These are phyloP conservation scores for Trichogramma evanescens DNA, from an alignment of 2,888 invertebrate species.

Conservation along the genomic window DNA sequence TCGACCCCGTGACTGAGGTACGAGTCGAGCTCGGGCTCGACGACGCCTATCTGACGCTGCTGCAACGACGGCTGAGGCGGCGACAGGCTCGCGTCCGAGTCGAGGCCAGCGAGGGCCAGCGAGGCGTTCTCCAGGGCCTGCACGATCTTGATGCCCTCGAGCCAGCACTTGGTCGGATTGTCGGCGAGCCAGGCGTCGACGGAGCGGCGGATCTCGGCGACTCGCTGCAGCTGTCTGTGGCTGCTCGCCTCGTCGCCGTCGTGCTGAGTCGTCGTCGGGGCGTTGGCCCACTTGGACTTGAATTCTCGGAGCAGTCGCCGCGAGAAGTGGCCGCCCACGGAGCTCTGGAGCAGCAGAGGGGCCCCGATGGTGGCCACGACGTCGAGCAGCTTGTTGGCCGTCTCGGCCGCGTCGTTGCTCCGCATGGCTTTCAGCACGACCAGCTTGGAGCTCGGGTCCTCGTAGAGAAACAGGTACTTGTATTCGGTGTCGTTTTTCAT, in stretches of 20 bases:
- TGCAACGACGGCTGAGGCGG: too few relatives aligned
- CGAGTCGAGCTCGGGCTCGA: too few relatives aligned
- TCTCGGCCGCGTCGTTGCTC: conserved; percentile 14
- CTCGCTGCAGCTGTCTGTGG: neutral
- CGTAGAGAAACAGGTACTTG: conserved; percentile 22
- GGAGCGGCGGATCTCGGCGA: conserved; percentile 15
- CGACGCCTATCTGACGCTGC: too few relatives aligned
- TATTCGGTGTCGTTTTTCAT: neutral
- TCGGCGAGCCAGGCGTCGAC: conserved; percentile 20
- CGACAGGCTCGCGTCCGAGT: too few relatives aligned
- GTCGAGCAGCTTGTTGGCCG: conserved; percentile 21
- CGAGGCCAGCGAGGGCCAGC: neutral
- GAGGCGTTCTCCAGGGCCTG: conserved; percentile 25
- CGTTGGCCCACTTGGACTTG: conserved; percentile 12
- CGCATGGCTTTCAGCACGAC: conserved; percentile 21
- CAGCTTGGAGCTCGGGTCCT: conserved; percentile 26
- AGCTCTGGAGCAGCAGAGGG: conserved; percentile 24
- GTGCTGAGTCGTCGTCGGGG: conserved; percentile 13
- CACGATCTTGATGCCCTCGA: conserved; percentile 21
- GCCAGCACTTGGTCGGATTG: conserved; percentile 22
- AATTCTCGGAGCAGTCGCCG: conserved; percentile 23
- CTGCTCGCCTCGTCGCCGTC: conserved; percentile 18
- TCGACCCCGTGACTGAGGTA: too few relatives aligned
- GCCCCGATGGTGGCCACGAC: conserved; percentile 26
- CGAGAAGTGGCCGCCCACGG: conserved; percentile 20